Evolutionary conservation across 30 jellyfish, hydroid and myxozoan species (phyloP).

Genomic region (Mastigias papua): DNA sequence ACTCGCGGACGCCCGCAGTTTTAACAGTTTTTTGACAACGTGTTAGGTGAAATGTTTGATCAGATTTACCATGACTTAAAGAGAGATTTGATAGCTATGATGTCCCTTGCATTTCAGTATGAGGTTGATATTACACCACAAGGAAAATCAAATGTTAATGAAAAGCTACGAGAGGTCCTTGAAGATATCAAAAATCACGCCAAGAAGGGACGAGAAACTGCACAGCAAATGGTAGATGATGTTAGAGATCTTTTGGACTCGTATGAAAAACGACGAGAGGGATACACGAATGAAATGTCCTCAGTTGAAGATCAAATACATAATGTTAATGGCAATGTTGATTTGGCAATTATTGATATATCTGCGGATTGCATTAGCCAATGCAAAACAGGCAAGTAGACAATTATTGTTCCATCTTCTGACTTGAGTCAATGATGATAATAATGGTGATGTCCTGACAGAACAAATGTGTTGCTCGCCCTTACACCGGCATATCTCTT

Average conservation of each 20-base stretch:
- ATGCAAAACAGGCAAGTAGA: constrained; percentile 66
- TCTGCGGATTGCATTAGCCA: constrained; percentile 48
- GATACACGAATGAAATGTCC: constrained; percentile 10
- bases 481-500: too few relatives aligned
- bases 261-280: not conserved
- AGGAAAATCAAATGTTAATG: not conserved
- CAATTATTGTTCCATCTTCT: too few relatives aligned
- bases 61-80: too few relatives aligned
- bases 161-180: not conserved
- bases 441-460: too few relatives aligned
- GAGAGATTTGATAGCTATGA: too few relatives aligned
- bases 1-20: too few relatives aligned
- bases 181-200: not conserved
- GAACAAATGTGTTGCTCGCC: too few relatives aligned
- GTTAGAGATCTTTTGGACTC: not conserved
- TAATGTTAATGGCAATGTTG: not conserved
- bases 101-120: not conserved
- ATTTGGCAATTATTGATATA: constrained; percentile 28
- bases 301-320: constrained; percentile 22
- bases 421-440: too few relatives aligned
- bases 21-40: too few relatives aligned
- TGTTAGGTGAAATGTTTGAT: too few relatives aligned
- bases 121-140: not conserved
- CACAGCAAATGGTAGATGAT: not conserved
- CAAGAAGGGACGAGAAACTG: not conserved